phyloP scores from a whole-genome alignment of 2,797 vertebrate genomes.

The Rhadinocentrus ornatus region DNA sequence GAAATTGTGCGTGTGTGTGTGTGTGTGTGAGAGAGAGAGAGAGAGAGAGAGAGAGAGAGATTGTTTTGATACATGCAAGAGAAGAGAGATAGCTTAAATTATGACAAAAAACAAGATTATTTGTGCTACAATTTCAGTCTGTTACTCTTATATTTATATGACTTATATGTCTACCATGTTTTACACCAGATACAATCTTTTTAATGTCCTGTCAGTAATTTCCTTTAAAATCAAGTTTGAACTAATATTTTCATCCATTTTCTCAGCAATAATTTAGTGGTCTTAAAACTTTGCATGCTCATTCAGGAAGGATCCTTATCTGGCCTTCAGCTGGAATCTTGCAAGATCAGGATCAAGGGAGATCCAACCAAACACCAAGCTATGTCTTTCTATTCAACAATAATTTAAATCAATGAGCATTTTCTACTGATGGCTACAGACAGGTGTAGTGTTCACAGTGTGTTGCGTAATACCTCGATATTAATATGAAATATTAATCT shows the following conservation, averaged over 20 bases:
- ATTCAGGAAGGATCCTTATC: neutral
- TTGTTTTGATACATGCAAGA: neutral
- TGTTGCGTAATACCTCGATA: too few relatives aligned
- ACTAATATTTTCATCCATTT: neutral
- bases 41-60: neutral
- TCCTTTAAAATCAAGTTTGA: neutral
- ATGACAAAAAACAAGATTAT: neutral
- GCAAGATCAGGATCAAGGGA: neutral
- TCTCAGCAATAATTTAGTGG: neutral
- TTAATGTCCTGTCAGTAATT: too few relatives aligned
- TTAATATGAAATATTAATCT: too few relatives aligned
- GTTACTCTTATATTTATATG: neutral
- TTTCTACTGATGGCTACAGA: neutral
- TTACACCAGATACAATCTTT: too few relatives aligned
- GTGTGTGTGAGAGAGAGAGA: neutral
- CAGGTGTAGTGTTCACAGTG: neutral
- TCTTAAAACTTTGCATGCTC: neutral
- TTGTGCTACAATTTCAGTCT: neutral
- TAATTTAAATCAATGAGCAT: neutral
- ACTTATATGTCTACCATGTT: neutral
- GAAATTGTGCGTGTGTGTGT: constrained; percentile 10
- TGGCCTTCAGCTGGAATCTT: neutral
- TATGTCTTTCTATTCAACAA: neutral
- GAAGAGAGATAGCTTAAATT: constrained; percentile 1
- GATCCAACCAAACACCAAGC: neutral